A percentile compares a stretch with the other conserved stretches of the same genome.
phyloP scores from a whole-genome alignment of 1,140 invertebrate genomes.

The Drosophila leontia region DNA sequence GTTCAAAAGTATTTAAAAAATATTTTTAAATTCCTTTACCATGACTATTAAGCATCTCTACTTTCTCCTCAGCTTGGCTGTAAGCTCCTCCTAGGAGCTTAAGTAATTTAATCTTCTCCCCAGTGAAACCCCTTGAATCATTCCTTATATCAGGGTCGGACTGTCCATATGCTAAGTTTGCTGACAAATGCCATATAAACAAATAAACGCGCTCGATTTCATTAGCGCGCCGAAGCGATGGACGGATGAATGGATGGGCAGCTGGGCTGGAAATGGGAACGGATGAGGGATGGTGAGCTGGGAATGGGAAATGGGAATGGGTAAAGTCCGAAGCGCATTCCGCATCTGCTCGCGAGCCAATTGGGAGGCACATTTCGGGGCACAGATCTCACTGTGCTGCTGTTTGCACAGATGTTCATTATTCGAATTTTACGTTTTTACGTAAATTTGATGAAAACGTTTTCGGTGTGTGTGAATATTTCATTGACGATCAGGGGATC shows the following conservation, averaged over 20 bases:
- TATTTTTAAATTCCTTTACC: background rate
- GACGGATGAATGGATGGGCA: constrained; percentile 33
- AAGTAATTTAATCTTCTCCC: constrained; percentile 7
- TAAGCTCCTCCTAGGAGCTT: background rate
- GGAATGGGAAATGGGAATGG: constrained; percentile 18
- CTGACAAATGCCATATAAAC: constrained; percentile 77
- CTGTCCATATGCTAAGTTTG: constrained; percentile 45
- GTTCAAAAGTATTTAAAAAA: no score
- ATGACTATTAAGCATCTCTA: background rate
- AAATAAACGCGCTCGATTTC: constrained; percentile 80
- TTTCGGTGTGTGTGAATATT: constrained; percentile 54
- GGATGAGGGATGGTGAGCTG: constrained; percentile 18
- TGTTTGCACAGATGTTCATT: constrained; percentile 84
- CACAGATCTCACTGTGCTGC: constrained; percentile 29
- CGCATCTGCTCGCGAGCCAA: constrained; percentile 57
- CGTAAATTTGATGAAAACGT: constrained; percentile 72
- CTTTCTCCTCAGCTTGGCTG: background rate
- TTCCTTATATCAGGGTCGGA: constrained; percentile 32
- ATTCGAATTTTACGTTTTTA: constrained; percentile 67
- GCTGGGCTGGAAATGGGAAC: constrained; percentile 47
- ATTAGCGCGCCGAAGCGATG: constrained; percentile 64
- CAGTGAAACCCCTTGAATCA: background rate
- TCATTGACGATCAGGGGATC: constrained; percentile 33
- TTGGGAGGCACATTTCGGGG: constrained; percentile 58
- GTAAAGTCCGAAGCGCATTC: constrained; percentile 58